phyloP scores from a whole-genome alignment of 2,113 vertebrate species.

The Gallinago media region DNA sequence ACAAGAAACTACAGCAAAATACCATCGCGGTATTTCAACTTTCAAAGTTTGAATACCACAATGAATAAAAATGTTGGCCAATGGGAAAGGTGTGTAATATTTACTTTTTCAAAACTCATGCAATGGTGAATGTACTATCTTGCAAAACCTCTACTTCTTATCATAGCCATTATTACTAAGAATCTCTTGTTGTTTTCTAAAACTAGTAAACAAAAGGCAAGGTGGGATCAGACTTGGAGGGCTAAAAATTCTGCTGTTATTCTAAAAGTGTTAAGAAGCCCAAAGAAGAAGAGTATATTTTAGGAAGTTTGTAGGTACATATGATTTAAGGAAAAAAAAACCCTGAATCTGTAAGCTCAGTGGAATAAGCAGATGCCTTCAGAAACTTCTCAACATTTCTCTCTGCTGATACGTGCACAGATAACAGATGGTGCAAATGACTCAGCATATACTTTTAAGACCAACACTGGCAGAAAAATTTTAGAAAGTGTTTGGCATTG shows the following conservation, averaged over 20 bases:
- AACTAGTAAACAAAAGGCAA: neutral
- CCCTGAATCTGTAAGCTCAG: neutral
- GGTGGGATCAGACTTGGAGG: neutral
- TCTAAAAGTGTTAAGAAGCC: neutral
- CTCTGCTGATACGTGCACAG: neutral
- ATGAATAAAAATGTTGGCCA: neutral
- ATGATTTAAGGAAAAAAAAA: neutral
- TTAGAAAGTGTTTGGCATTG: neutral
- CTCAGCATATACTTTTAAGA: conserved; percentile 47
- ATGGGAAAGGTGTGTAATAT: neutral
- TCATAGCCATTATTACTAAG: neutral
- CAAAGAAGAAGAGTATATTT: neutral
- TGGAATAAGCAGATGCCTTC: conserved; percentile 51
- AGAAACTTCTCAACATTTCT: conserved; percentile 44
- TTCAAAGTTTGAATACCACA: neutral
- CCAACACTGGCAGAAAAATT: neutral
- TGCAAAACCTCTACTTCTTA: neutral
- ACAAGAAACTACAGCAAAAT: neutral
- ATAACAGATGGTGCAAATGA: conserved; percentile 57
- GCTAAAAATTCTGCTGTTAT: neutral
- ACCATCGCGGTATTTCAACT: neutral
- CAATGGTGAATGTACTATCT: neutral
- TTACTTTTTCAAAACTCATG: neutral
- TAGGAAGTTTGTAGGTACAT: neutral
- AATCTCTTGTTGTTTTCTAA: neutral